A percentile compares a stretch with the other conserved stretches of the same genome.
Evolutionary conservation across 2,888 invertebrate genomes (phyloP).

Genomic region (Platerodrilus igneus): DNA sequence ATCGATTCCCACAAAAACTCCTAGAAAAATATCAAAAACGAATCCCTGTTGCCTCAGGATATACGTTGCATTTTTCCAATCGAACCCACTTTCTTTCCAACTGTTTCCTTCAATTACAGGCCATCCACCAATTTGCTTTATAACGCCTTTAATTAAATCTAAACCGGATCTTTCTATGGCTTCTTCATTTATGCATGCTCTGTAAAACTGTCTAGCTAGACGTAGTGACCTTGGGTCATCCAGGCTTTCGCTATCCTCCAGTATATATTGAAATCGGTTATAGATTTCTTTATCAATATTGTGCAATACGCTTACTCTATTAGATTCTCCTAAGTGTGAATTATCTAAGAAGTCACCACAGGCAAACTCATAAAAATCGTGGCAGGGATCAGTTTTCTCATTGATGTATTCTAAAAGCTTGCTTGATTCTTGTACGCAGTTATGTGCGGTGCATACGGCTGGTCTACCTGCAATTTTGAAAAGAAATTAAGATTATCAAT

Average conservation of each 20-base stretch:
- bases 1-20: conserved; percentile 34
- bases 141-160: conserved; percentile 39
- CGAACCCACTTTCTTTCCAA: conserved; percentile 46
- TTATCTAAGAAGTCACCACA: conserved; percentile 29
- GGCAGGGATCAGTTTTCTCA: conserved; percentile 25
- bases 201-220: conserved; percentile 30
- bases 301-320: conserved; percentile 17
- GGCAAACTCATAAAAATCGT: conserved; percentile 32
- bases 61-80: conserved; percentile 40
- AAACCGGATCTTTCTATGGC: conserved; percentile 38
- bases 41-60: conserved; percentile 40
- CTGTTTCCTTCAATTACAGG: conserved; percentile 51
- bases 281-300: conserved; percentile 19
- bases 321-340: conserved; percentile 21
- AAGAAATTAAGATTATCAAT: too few species aligned
- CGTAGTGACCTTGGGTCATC: conserved; percentile 26
- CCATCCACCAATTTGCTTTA: conserved; percentile 56
- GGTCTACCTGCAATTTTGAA: conserved; percentile 20
- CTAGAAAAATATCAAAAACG: conserved; percentile 40
- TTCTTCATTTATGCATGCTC: conserved; percentile 41
- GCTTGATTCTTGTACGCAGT: conserved; percentile 29
- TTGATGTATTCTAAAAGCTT: conserved; percentile 29
- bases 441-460: conserved; percentile 25
- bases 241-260: conserved; percentile 25
- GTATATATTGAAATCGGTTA: conserved; percentile 29